Base-by-base conservation (phyloP, 2,113 vertebrate genomes). In the Myiopsitta monachus region DNA sequence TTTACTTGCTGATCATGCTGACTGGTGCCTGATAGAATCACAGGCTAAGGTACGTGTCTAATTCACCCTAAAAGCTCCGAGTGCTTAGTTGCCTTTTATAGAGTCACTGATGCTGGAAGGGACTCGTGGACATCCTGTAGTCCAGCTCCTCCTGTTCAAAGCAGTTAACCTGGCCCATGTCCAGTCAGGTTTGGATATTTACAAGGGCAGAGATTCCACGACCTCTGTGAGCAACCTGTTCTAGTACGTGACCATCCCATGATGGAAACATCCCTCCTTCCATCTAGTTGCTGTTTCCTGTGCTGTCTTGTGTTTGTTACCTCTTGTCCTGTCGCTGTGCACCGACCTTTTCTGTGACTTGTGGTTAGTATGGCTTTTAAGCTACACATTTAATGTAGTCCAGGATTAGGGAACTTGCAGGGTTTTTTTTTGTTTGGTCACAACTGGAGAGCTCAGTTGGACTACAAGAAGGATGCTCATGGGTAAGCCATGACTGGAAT, bases 161-260 rank as follows among this genome's bases (percentile, higher is more conserved):
- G 64, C 39, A 26, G 18, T 72, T 41, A 18, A 3, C 23, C 18
- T 11, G 11, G 16, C 9, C 49, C n/a, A 1, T 8, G 28, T 44
- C 24, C 24, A 24, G 16, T 23, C 55, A 66, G 28, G 18, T 85
- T 57, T 68, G 54, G 69, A 1, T 66, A 10, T 49, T 59, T 66
- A 18, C 7, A 4, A 61, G 30, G 9, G 10, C 3, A 31, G 63
- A 41, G 38, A 59, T 70, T 52, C 43, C 44, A 8, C 41, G 14
- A 3, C 8, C 16, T 68, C 31, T 54, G 0, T 26, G 26, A 55
- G 14, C 17, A 66, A 4, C 38, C 16, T 41, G 0, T 17, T 59
- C 10, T 23, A 11, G 7, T 19, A 2, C 3, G 43, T 28, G 27
- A 38, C 49, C 10, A 24, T 18, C 31, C 27, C 14, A 4, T 6